These are phyloP conservation scores for Ephialtes manifestator DNA, from an alignment of 2,888 invertebrate genomes.

Conservation along the genomic window DNA sequence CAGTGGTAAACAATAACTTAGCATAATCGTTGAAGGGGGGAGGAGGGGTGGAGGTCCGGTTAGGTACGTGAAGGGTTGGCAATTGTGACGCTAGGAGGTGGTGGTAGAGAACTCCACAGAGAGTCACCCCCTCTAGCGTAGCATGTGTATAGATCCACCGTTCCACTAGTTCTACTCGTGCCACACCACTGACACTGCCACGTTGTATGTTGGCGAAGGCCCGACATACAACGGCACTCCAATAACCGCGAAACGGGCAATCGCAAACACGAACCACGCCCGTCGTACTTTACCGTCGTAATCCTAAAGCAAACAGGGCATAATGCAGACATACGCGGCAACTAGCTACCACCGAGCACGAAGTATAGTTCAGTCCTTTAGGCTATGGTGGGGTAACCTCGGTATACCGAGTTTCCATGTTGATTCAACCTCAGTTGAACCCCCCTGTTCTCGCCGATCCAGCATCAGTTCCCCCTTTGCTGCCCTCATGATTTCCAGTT, in stretches of 20 bases:
- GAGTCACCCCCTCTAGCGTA: background rate
- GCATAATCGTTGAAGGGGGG: conserved; percentile 78
- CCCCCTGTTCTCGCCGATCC: background rate
- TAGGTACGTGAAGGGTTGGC: conserved; percentile 3
- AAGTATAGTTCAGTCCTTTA: conserved; percentile 20
- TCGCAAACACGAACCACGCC: conserved; percentile 78
- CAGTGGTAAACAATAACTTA: conserved; percentile 80
- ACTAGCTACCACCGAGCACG: conserved; percentile 62
- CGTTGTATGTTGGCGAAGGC: background rate
- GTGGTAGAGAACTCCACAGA: conserved; percentile 11
- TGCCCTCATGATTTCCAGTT: conserved; percentile 18
- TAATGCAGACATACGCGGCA: conserved; percentile 83
- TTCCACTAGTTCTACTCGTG: background rate
- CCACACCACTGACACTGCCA: conserved; percentile 2
- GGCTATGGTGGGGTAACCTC: conserved; percentile 28
- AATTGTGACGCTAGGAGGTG: conserved; percentile 25
- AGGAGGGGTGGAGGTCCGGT: conserved; percentile 59
- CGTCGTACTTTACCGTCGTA: conserved; percentile 82
- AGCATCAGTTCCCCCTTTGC: background rate
- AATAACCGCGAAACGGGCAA: conserved; percentile 82
- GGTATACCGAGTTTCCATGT: conserved; percentile 18
- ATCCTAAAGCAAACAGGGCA: conserved; percentile 81
- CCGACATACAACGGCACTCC: conserved; percentile 76
- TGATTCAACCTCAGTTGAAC: conserved; percentile 13
- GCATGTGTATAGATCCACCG: conserved; percentile 6